Conservation (phyloP, 2,888 invertebrate species). For the Philaethria dido region DNA sequence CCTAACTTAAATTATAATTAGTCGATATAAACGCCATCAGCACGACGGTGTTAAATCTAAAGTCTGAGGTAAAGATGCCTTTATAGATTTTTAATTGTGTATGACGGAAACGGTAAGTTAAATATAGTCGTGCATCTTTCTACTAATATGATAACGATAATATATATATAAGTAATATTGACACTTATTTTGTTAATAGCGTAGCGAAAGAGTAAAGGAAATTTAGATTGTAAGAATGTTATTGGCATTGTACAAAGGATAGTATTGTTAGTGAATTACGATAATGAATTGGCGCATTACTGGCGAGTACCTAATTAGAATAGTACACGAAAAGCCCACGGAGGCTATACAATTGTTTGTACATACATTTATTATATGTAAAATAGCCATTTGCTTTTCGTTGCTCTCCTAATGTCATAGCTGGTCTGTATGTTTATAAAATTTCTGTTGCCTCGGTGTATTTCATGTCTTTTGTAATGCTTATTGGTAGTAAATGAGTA, state of each 20-base stretch:
- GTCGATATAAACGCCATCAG: slow-evolving; percentile 75
- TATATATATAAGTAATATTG: slow-evolving; percentile 77
- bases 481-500: slow-evolving; percentile 30
- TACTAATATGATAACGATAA: slow-evolving; percentile 73
- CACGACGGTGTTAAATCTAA: slow-evolving; percentile 80
- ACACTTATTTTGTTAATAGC: slow-evolving; percentile 81
- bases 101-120: slow-evolving; percentile 72
- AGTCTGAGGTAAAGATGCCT: slow-evolving; percentile 84
- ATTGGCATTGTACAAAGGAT: slow-evolving; percentile 83
- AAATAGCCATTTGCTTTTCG: slow-evolving; percentile 70
- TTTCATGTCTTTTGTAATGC: slow-evolving; percentile 39
- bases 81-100: slow-evolving; percentile 81
- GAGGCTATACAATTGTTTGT: slow-evolving; percentile 80
- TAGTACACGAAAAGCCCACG: slow-evolving; percentile 75
- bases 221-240: slow-evolving; percentile 76
- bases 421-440: slow-evolving; percentile 49
- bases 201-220: slow-evolving; percentile 76
- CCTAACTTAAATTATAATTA: slow-evolving; percentile 77
- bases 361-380: slow-evolving; percentile 66
- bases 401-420: slow-evolving; percentile 69
- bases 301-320: slow-evolving; percentile 84
- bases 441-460: slow-evolving; percentile 46
- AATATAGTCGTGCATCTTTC: slow-evolving; percentile 76
- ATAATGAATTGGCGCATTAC: slow-evolving; percentile 81
- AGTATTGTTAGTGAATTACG: slow-evolving; percentile 79